phyloP scores from a whole-genome alignment of 2,113 vertebrate genomes.

The Hemiscyllium ocellatum region DNA sequence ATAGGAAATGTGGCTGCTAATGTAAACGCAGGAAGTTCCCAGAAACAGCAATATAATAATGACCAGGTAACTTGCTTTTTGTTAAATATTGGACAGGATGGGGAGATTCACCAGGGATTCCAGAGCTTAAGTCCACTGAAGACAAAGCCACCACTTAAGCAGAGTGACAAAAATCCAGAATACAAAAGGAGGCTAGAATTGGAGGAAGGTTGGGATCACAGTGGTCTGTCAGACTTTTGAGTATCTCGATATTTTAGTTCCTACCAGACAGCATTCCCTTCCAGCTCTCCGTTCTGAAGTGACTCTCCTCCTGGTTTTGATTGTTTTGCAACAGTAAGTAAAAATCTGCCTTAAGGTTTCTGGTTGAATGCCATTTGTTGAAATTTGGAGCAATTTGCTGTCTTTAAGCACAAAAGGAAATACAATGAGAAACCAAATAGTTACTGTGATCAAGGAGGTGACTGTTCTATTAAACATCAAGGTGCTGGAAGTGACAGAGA shows the following conservation, averaged over 20 bases:
- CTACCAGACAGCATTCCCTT: neutral
- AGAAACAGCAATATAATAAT: too few species aligned
- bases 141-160: neutral
- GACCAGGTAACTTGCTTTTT: too few species aligned
- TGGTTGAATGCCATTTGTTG: neutral
- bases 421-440: neutral
- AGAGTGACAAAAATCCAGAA: neutral
- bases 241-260: neutral
- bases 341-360: neutral
- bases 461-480: slow-evolving; percentile 5
- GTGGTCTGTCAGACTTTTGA: neutral
- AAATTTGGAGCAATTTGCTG: neutral
- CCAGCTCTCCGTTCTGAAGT: neutral
- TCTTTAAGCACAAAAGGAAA: neutral
- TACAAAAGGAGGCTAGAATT: neutral
- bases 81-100: too few species aligned
- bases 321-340: neutral
- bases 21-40: too few species aligned
- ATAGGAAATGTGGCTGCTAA: too few species aligned
- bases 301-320: neutral
- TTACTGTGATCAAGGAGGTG: neutral
- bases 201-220: too few species aligned
- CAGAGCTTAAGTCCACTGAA: neutral
- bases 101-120: neutral
- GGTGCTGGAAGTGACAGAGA: neutral